Conservation (phyloP, 1,140 invertebrate genomes). For the Brachionus angularis region DNA sequence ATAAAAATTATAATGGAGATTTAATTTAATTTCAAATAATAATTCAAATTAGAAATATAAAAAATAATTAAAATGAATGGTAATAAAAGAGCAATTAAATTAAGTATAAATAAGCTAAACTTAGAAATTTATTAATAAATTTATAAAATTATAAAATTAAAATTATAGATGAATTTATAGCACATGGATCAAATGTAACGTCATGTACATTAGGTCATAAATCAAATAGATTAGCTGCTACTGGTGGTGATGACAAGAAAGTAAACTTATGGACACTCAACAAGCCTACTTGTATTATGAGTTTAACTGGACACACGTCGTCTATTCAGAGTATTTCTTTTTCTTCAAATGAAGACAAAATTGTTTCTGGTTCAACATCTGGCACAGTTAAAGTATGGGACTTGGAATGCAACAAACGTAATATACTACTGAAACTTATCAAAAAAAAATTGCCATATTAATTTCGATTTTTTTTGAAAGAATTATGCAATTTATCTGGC, state of each 20-base stretch:
- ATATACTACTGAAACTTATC: no score
- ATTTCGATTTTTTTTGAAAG: slow-evolving; percentile 46
- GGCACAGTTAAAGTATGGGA: slow-evolving; percentile 95
- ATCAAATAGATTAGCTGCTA: slow-evolving; percentile 84
- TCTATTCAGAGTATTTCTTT: slow-evolving; percentile 90
- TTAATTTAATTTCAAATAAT: no score
- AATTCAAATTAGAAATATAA: no score
- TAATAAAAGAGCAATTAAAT: no score
- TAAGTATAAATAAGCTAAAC: no score
- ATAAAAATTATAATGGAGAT: no score
- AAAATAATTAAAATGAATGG: no score
- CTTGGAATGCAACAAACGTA: slow-evolving; percentile 78
- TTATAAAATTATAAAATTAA: no score
- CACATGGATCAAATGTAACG: slow-evolving; percentile 80
- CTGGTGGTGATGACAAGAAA: slow-evolving; percentile 92
- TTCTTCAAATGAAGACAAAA: slow-evolving; percentile 85
- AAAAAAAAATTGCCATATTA: no score
- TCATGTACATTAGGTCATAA: slow-evolving; percentile 83
- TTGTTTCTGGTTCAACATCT: slow-evolving; percentile 85
- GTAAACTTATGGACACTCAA: slow-evolving; percentile 95
- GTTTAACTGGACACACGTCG: slow-evolving; percentile 81
- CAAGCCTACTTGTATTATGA: slow-evolving; percentile 90
- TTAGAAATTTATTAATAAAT: no score
- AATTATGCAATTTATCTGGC: slow-evolving; percentile 77
- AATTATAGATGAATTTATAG: slow-evolving; percentile 81